These are phyloP conservation scores for Calycopis cecrops DNA, from an alignment of 1,140 invertebrate genomes.

Conservation along the genomic window DNA sequence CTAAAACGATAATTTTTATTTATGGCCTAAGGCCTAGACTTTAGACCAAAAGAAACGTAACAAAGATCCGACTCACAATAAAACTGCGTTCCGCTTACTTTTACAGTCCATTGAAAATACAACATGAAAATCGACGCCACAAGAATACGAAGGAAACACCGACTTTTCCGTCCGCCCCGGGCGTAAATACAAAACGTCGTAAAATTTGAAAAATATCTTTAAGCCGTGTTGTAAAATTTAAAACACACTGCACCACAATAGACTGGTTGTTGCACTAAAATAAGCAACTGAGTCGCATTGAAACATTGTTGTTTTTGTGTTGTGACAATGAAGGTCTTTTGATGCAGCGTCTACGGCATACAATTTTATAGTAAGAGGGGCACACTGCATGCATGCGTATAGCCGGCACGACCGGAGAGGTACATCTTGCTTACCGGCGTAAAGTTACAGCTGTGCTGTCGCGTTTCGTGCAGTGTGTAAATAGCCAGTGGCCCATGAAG, in stretches of 20 bases:
- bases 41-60: not conserved
- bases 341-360: too few species aligned
- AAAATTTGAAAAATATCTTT: slow-evolving; percentile 67
- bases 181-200: slow-evolving; percentile 65
- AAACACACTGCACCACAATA: slow-evolving; percentile 12
- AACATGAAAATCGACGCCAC: slow-evolving; percentile 41
- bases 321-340: too few species aligned
- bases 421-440: too few species aligned
- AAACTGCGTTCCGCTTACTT: slow-evolving; percentile 24
- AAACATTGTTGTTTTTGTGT: too few species aligned
- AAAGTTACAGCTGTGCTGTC: too few species aligned
- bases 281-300: too few species aligned
- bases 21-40: not conserved
- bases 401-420: too few species aligned
- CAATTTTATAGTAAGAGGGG: too few species aligned
- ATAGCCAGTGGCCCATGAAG: too few species aligned
- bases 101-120: slow-evolving; percentile 44
- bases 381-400: too few species aligned
- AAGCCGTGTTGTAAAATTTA: slow-evolving; percentile 20
- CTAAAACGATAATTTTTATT: not conserved
- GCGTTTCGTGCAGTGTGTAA: too few species aligned
- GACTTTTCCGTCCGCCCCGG: slow-evolving; percentile 41
- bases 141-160: slow-evolving; percentile 42
- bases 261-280: too few species aligned
- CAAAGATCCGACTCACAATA: slow-evolving; percentile 1